Evolutionary conservation across 2,888 invertebrate species (phyloP).

Genomic region (Synergus japonicus): DNA sequence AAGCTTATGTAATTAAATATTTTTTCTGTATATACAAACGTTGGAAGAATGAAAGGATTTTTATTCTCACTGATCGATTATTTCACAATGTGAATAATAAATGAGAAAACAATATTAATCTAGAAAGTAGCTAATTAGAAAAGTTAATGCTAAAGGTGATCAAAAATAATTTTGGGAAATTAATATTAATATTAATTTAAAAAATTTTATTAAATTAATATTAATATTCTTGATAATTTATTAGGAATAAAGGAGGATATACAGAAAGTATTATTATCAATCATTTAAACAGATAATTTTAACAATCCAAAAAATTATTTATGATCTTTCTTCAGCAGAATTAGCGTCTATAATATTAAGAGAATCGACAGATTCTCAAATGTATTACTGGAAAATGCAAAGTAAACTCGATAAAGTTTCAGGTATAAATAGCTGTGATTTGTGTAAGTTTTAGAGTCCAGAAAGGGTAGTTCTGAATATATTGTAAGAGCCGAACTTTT

Average conservation of each 20-base stretch:
- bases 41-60: background rate
- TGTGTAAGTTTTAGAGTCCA: constrained; percentile 6
- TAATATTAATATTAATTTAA: background rate
- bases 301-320: background rate
- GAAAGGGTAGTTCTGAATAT: background rate
- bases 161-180: background rate
- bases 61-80: background rate
- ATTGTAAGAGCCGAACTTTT: constrained; percentile 7
- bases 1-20: background rate
- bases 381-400: background rate
- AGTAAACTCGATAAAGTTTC: constrained; percentile 9
- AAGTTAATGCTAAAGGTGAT: background rate
- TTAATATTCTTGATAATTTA: too few species aligned
- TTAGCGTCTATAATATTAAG: background rate
- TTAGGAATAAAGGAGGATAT: too few species aligned
- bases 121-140: background rate
- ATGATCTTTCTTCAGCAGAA: background rate
- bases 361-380: background rate
- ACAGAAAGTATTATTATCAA: background rate
- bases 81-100: background rate
- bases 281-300: background rate
- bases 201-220: too few species aligned
- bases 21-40: background rate
- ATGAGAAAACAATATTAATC: background rate
- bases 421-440: constrained; percentile 30